Evolutionary conservation across 2,113 vertebrate genomes (phyloP).

Genomic region (Rutilus rutilus): DNA sequence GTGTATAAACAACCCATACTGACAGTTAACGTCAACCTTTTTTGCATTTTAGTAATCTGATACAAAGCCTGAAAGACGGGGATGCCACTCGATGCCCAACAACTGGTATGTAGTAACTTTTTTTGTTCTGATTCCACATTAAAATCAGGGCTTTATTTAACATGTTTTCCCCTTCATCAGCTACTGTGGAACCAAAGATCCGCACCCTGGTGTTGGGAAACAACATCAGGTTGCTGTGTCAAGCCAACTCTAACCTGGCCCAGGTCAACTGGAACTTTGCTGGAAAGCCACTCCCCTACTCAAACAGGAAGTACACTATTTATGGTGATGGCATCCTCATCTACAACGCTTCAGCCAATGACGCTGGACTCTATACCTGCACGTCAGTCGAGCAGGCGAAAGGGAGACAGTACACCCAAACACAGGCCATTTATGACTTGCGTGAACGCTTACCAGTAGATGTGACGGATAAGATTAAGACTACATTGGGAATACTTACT

Average conservation of each 20-base stretch:
- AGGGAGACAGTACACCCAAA: constrained; percentile 57
- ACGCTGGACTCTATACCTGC: constrained; percentile 70
- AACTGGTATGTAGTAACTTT: constrained; percentile 59
- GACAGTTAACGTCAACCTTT: not conserved
- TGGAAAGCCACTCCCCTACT: constrained; percentile 50
- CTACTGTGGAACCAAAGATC: constrained; percentile 52
- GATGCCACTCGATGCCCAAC: constrained; percentile 71
- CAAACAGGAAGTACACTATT: constrained; percentile 67
- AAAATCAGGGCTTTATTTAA: not conserved
- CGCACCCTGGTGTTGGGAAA: constrained; percentile 61
- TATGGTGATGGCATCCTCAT: constrained; percentile 67
- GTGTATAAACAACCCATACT: not conserved
- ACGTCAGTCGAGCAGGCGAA: constrained; percentile 64
- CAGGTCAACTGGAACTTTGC: constrained; percentile 67
- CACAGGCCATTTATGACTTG: constrained; percentile 64
- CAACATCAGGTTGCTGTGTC: constrained; percentile 68
- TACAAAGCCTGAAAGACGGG: constrained; percentile 75
- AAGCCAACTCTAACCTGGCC: constrained; percentile 73
- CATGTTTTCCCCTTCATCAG: constrained; percentile 54
- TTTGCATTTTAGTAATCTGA: constrained; percentile 57
- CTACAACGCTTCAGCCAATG: constrained; percentile 59
- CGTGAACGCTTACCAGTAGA: constrained; percentile 38
- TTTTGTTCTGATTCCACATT: not conserved
- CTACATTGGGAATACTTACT: not conserved
- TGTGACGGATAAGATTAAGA: constrained; percentile 6